Evolutionary conservation across 92 coral and sea anemone species (phyloP), one percentile per base, ranked within the genome.

Genomic region (Paramuricea clavata): DNA sequence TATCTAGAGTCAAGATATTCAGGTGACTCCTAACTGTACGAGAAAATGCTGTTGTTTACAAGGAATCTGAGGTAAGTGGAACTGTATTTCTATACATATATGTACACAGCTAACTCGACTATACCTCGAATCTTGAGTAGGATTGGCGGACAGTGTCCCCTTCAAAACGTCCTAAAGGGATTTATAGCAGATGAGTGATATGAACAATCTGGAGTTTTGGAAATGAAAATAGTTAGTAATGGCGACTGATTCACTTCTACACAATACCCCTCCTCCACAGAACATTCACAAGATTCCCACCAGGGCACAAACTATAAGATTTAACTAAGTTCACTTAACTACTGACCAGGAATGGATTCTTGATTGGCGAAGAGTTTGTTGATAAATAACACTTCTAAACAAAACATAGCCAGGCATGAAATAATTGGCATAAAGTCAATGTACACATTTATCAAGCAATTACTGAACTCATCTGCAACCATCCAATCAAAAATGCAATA

Each of bases 281-380:
- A n/a, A n/a, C n/a, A n/a, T n/a, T n/a, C n/a, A n/a, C n/a, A n/a
- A n/a, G n/a, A n/a, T n/a, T n/a, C n/a, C n/a, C n/a, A n/a, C n/a
- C n/a, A n/a, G n/a, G n/a, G n/a, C n/a, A n/a, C n/a, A n/a, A n/a
- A n/a, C n/a, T n/a, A n/a, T n/a, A n/a, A n/a, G n/a, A n/a, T n/a
- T n/a, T n/a, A n/a, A n/a, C n/a, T 22, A 22, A 28, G 52, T 2
- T 21, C 3, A 25, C 27, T 12, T 22, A 13, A 50, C 1, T 31
- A 83, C 88, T 65, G 62, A 95, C 98, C 88, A 91, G 68, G 85
- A 93, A 95, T 2, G 98, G 96, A 59, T 95, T 94, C 84, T 95
- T 95, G 43, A 85, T 86, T 4, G 93, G 90, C 23, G 92, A 87
- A 23, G 93, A 60, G 56, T 87, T 92, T 69, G 92, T 22, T 43